Evolutionary conservation across 30 jellyfish, hydroid and myxozoan species (phyloP).

Genomic region (Hydra vulgaris): DNA sequence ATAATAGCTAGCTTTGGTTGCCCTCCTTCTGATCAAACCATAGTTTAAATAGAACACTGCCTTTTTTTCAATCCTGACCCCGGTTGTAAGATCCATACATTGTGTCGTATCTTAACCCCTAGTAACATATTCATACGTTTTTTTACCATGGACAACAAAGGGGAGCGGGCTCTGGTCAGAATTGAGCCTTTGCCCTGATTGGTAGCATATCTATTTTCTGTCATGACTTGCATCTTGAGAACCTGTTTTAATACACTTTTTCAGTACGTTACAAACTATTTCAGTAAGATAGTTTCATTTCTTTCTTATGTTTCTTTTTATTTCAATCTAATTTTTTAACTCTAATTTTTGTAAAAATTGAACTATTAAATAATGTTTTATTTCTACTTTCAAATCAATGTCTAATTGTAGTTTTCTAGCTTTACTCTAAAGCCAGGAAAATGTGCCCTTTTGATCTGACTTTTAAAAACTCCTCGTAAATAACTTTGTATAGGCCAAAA

Average conservation of each 20-base stretch:
- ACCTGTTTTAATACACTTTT: slow-evolving; percentile 14
- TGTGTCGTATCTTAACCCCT: not conserved
- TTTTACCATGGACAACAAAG: slow-evolving; percentile 11
- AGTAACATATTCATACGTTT: slow-evolving; percentile 3
- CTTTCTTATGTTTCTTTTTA: slow-evolving; percentile 21
- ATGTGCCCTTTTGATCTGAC: slow-evolving; percentile 27
- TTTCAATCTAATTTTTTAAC: slow-evolving; percentile 32
- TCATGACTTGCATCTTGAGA: slow-evolving; percentile 14
- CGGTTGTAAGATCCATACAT: slow-evolving; percentile 25
- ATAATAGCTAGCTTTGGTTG: slow-evolving; percentile 49
- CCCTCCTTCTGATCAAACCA: slow-evolving; percentile 41
- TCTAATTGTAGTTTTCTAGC: not conserved
- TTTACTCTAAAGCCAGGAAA: slow-evolving; percentile 32
- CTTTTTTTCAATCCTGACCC: slow-evolving; percentile 48
- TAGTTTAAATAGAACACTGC: slow-evolving; percentile 46
- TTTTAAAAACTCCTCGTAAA: not conserved
- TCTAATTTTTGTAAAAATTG: not conserved
- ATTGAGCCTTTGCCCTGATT: slow-evolving; percentile 26
- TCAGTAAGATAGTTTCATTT: not conserved
- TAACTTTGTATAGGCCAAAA: not conserved
- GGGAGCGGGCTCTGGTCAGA: slow-evolving; percentile 44
- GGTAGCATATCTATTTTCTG: slow-evolving; percentile 30
- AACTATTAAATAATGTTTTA: slow-evolving; percentile 29
- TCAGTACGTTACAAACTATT: slow-evolving; percentile 29
- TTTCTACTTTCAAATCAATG: not conserved